Percentiles rank a stretch among this genome's conserved stretches.
Conservation (phyloP, 2,113 vertebrate species). For the Dasyornis broadbenti region DNA sequence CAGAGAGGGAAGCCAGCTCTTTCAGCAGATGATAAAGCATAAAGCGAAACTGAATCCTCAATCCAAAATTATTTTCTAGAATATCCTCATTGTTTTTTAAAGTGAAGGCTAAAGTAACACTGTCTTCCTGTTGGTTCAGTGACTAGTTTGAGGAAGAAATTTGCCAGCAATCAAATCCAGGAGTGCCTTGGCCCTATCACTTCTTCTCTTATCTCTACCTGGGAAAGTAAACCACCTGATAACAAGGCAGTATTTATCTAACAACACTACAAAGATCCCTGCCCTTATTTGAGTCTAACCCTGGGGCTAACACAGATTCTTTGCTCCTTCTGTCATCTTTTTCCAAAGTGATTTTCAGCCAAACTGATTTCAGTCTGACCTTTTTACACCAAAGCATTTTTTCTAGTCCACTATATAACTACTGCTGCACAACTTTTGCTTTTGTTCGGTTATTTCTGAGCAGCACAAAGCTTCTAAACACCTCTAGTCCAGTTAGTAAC, state of each 20-base stretch:
- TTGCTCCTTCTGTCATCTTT: constrained; percentile 22
- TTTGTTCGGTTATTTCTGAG: background rate
- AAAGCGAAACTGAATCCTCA: background rate
- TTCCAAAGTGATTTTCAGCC: background rate
- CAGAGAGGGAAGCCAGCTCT: background rate
- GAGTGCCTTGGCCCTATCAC: background rate
- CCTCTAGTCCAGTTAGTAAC: background rate
- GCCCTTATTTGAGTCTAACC: background rate
- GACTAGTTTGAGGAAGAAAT: background rate
- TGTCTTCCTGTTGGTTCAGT: background rate
- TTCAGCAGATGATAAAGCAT: background rate
- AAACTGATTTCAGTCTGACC: background rate
- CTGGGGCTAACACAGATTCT: constrained; percentile 3
- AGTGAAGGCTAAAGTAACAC: background rate
- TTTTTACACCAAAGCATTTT: background rate
- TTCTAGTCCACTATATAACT: background rate
- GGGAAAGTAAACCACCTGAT: constrained; percentile 28
- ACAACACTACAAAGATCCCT: constrained; percentile 20
- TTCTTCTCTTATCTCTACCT: constrained; percentile 28
- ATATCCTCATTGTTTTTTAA: background rate
- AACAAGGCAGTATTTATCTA: constrained; percentile 35
- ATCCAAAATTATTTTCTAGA: background rate
- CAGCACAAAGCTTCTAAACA: background rate
- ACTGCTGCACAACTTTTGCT: background rate
- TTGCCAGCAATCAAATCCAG: constrained; percentile 3